These are phyloP conservation scores for Pyrocephalus nanus DNA, from an alignment of 2,797 vertebrate genomes.

Conservation along the genomic window DNA sequence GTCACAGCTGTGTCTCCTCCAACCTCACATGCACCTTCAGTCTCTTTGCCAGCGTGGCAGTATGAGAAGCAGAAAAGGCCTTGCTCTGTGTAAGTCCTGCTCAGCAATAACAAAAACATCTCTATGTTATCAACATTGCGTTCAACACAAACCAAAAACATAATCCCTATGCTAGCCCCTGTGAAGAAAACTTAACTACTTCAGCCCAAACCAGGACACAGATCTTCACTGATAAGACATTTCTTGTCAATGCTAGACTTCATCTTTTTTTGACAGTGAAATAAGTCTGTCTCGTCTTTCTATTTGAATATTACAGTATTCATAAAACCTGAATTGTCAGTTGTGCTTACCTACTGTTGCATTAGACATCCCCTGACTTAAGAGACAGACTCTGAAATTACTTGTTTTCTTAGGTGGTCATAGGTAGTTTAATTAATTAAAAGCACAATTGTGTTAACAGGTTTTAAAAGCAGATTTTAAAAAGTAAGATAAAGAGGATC, in stretches of 20 bases:
- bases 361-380: background rate
- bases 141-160: background rate
- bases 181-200: background rate
- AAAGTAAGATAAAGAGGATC: background rate
- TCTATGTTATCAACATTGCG: accelerated
- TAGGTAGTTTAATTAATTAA: background rate
- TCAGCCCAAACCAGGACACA: background rate
- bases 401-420: background rate
- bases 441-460: background rate
- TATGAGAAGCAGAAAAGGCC: background rate
- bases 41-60: background rate
- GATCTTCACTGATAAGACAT: background rate
- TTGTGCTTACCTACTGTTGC: background rate
- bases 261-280: background rate
- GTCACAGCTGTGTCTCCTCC: background rate
- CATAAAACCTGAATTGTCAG: background rate
- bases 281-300: background rate
- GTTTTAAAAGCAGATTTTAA: background rate
- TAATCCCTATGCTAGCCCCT: background rate
- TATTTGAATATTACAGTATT: background rate
- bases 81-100: background rate
- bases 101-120: background rate
- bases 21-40: background rate
- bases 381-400: background rate
- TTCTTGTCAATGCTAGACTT: background rate